Base-by-base conservation (phyloP, 2,888 invertebrate genomes). In the Orchesellides sinensis region DNA sequence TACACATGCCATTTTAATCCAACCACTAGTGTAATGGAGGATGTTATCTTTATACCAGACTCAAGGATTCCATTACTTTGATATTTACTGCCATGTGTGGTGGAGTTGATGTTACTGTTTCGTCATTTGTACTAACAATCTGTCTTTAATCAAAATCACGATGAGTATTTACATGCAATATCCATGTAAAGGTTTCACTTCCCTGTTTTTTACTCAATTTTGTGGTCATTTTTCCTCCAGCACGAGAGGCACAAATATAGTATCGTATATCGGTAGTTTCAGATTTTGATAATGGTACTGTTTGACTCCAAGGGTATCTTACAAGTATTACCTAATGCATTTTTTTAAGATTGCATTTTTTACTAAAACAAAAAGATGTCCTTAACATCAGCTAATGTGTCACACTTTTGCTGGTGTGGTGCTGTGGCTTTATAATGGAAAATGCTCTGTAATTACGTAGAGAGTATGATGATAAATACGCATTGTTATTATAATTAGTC, bases 171-270 rank as follows among this genome's bases (percentile, higher is more conserved):
- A n/a, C n/a, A 61, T 73, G 47, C 63, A 52, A 59, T n/a, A n/a
- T n/a, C n/a, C n/a, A n/a, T n/a, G n/a, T n/a, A n/a, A n/a, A n/a
- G n/a, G n/a, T n/a, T 45, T 45, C 49, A 69, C 78, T 78, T 78
- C 78, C 78, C 69, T 69, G 52, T 78, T 78, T 78, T 78, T 78
- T 68, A 21, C 32, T 17, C 14, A 5, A 75, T 27, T 17, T 32
- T 66, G 75, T 59, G 75, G 75, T 75, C 56, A 75, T 68, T 69
- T 69, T 69, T 78, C 69, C 61, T 78, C 78, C 78, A 78, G 78
- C 10, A n/a, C n/a, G n/a, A n/a, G n/a, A n/a, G n/a, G n/a, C n/a
- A n/a, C n/a, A n/a, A n/a, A n/a, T n/a, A n/a, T n/a, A n/a, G n/a
- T n/a, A n/a, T n/a, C 40, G 10, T 10, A 40, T 2, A 40, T 2